Conservation (phyloP, 2,888 invertebrate species). For the Erannis defoliaria region DNA sequence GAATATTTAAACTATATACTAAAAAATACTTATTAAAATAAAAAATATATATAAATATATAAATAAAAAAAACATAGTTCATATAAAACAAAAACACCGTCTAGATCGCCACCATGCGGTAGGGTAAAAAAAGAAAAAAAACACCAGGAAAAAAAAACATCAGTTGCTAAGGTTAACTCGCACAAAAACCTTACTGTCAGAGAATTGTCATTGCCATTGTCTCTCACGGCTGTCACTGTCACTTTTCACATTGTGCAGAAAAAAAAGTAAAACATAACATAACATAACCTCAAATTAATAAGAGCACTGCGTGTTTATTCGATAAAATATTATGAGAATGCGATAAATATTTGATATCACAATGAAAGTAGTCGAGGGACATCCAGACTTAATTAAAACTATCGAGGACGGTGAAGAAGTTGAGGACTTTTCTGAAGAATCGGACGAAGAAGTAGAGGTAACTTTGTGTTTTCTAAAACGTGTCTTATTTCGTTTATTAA, state of each 20-base stretch:
- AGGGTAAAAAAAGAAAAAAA: no score
- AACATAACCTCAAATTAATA: constrained; percentile 53
- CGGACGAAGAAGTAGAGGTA: constrained; percentile 93
- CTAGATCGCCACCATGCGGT: no score
- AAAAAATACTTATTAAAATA: no score
- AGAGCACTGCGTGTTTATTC: constrained; percentile 7
- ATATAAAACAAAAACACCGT: no score
- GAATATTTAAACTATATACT: no score
- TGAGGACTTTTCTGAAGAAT: constrained; percentile 92
- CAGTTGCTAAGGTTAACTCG: no score
- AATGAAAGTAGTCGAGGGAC: constrained; percentile 62
- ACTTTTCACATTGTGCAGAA: neutral
- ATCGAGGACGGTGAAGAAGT: constrained; percentile 94
- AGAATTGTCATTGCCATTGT: neutral
- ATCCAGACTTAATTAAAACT: constrained; percentile 91
- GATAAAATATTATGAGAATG: neutral
- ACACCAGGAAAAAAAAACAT: no score
- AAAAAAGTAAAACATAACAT: neutral
- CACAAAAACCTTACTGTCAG: no score
- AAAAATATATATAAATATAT: no score
- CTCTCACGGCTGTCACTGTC: neutral
- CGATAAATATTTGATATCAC: constrained; percentile 26
- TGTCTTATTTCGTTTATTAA: constrained; percentile 5
- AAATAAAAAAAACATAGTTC: no score
- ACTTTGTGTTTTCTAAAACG: constrained; percentile 16